phyloP scores from a whole-genome alignment of 2,797 vertebrate genomes.

The Pelodytes ibericus region DNA sequence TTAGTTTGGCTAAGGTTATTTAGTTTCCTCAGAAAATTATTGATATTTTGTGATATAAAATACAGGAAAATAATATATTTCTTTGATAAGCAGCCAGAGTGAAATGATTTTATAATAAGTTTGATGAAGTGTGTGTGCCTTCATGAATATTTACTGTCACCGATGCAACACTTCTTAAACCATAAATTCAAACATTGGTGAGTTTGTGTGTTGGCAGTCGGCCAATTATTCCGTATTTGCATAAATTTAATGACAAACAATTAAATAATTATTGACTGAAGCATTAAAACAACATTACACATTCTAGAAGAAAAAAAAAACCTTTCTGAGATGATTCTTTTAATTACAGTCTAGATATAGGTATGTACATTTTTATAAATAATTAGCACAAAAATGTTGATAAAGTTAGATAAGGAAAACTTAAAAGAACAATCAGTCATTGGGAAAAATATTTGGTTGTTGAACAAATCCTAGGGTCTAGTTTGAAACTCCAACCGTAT shows the following conservation, averaged over 20 bases:
- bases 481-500: too few species aligned
- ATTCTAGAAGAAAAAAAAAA: constrained; percentile 9
- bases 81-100: background rate
- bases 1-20: background rate
- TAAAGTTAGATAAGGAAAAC: too few species aligned
- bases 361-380: background rate
- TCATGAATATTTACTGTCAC: constrained; percentile 30
- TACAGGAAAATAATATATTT: background rate
- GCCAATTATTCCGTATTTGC: constrained; percentile 32
- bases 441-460: too few species aligned
- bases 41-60: background rate
- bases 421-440: too few species aligned
- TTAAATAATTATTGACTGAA: constrained; percentile 33
- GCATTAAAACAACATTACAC: constrained; percentile 28
- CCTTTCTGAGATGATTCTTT: constrained; percentile 8
- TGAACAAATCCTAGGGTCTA: too few species aligned
- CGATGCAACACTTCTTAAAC: constrained; percentile 16
- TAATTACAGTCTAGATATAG: constrained; percentile 16
- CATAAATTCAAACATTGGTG: constrained; percentile 21
- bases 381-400: background rate
- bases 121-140: constrained; percentile 7
- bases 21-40: background rate
- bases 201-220: constrained; percentile 18
- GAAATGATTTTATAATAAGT: constrained; percentile 23
- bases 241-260: constrained; percentile 41